Base-by-base conservation (phyloP, 2,888 invertebrate species). In the Phlogophora meticulosa region DNA sequence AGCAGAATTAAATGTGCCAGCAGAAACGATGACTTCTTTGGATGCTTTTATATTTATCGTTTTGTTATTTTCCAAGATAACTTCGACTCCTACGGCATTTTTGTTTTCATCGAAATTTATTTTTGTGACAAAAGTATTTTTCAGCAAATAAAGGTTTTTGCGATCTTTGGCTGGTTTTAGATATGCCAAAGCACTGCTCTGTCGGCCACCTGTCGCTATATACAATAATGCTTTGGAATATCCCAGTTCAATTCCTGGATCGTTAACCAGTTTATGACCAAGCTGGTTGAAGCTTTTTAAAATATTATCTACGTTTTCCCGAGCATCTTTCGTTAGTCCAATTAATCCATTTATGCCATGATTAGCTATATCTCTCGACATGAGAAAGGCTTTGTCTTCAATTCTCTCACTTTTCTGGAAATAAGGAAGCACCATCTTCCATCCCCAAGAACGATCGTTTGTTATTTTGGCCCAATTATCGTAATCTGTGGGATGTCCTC, bases 391-490 rank as follows among this genome's bases (percentile, higher is more conserved):
- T 0, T 13, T 13, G 22, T 75, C 63, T 36, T 79, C 70, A 0
- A 77, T 32, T 28, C 28, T 63, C 10, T 60, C 76, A 36, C 65
- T 71, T 66, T 76, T 76, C 7, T 51, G 65, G 22, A 77, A 84
- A 42, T 84, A 84, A 15, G 75, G 72, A 0, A 73, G 67, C 17
- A 78, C 78, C 2, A 71, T 79, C 15, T 80, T 69, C 76, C 76
- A 83, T 32, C 68, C 24, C 83, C 83, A 83, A 7, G 71, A 72
- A 0, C 90, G 83, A 84, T 97, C 96, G 0, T 96, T 97, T 11
- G 63, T 66, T 59, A 96, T 7, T 89, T 92, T 0, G 96, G 96
- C 98, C 98, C 74, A 98, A 0, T 93, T 87, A 84, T 97, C 97
- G 82, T 96, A 97, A 84, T 97, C 97, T 7, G 85, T 85, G 11